A percentile compares a stretch with the other conserved stretches of the same genome.
Evolutionary conservation across 2,113 vertebrate genomes (phyloP).

Genomic region (Actenoides lindsayi): DNA sequence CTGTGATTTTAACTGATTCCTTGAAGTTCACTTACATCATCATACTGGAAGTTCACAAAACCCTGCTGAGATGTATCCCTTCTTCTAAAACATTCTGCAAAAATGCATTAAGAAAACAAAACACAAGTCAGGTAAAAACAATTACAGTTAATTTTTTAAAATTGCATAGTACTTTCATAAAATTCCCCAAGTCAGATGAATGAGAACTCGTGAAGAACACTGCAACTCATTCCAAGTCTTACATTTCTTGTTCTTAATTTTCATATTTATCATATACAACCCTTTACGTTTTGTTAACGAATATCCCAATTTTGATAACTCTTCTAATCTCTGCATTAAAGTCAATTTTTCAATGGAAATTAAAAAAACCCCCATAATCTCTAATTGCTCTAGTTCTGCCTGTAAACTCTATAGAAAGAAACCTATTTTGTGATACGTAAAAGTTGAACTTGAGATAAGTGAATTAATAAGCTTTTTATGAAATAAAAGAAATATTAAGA

Average conservation of each 20-base stretch:
- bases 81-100: slow-evolving; percentile 88
- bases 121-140: background rate
- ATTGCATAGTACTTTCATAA: background rate
- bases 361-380: background rate
- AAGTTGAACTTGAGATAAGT: background rate
- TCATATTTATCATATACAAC: background rate
- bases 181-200: background rate
- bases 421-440: background rate
- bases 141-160: background rate
- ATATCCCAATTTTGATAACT: background rate
- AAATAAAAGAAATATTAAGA: background rate
- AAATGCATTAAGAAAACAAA: background rate
- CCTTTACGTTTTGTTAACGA: background rate
- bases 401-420: background rate
- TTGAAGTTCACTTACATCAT: slow-evolving; percentile 87
- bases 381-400: background rate
- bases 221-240: background rate
- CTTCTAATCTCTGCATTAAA: background rate
- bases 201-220: background rate
- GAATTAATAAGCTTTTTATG: background rate
- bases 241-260: background rate
- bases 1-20: background rate
- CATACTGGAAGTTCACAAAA: slow-evolving; percentile 88
- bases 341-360: background rate
- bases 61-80: slow-evolving; percentile 85